These are phyloP conservation scores for Eilema depressum DNA, from an alignment of 2,888 invertebrate genomes.

Conservation along the genomic window DNA sequence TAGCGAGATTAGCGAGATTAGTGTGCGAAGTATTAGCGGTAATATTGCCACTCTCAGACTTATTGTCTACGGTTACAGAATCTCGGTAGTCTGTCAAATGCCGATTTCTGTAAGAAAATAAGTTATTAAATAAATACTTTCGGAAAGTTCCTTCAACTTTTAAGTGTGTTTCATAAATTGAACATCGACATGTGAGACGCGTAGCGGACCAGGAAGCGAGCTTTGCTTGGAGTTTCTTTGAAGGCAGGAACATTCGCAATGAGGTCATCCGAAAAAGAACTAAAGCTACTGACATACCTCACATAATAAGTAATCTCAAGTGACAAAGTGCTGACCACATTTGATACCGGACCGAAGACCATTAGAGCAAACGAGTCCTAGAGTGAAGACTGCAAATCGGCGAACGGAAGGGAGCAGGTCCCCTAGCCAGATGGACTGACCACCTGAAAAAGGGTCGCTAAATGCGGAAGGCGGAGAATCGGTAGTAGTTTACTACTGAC, in stretches of 20 bases:
- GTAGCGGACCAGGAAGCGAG: neutral
- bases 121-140: no score
- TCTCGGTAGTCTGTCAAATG: slow-evolving; percentile 77
- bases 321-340: neutral
- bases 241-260: no score
- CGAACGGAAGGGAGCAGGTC: no score
- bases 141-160: neutral
- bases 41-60: slow-evolving; percentile 79
- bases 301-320: neutral
- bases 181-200: neutral
- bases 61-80: slow-evolving; percentile 79
- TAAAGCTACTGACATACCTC: no score
- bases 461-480: no score
- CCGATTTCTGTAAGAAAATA: slow-evolving; percentile 61
- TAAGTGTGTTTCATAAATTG: neutral
- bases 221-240: neutral
- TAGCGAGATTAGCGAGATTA: slow-evolving; percentile 73
- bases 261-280: neutral
- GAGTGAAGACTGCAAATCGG: neutral
- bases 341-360: neutral
- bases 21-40: slow-evolving; percentile 79
- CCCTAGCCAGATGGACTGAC: no score
- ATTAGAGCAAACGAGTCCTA: neutral
- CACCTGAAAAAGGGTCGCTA: no score
- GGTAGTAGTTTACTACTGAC: no score